A percentile compares a stretch with the other conserved stretches of the same genome.
Conservation (phyloP, 1,140 invertebrate species). For the Drosophila burlai region DNA sequence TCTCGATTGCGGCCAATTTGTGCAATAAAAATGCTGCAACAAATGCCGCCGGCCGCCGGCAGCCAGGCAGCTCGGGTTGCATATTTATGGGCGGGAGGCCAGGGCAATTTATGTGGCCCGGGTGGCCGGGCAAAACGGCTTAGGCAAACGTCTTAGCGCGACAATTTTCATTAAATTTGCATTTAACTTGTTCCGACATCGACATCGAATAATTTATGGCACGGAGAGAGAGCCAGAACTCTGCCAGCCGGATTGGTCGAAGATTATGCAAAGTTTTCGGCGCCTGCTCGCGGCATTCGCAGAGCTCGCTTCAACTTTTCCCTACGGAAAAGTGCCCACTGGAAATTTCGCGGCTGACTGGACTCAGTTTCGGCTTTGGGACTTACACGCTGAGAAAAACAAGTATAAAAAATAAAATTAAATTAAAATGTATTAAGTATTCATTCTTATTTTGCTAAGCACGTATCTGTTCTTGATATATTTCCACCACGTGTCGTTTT, state of each 20-base stretch:
- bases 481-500: too few relatives aligned
- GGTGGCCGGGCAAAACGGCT: slow-evolving; percentile 31
- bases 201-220: slow-evolving; percentile 51
- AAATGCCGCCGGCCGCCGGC: slow-evolving; percentile 15
- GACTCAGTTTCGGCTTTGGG: slow-evolving; percentile 27
- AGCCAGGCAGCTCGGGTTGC: slow-evolving; percentile 46
- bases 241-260: slow-evolving; percentile 28
- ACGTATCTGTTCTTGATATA: neutral
- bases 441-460: too few relatives aligned
- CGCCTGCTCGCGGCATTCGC: slow-evolving; percentile 29
- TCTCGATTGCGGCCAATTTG: slow-evolving; percentile 57
- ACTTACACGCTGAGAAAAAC: neutral
- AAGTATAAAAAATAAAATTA: neutral
- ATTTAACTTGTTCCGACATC: slow-evolving; percentile 26
- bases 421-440: neutral
- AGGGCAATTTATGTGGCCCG: slow-evolving; percentile 62
- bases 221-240: neutral
- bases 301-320: slow-evolving; percentile 21
- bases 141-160: slow-evolving; percentile 39
- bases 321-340: slow-evolving; percentile 21
- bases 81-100: slow-evolving; percentile 66
- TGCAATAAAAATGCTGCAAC: slow-evolving; percentile 55
- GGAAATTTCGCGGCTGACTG: slow-evolving; percentile 37
- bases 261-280: slow-evolving; percentile 58
- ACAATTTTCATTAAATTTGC: slow-evolving; percentile 58